phyloP scores from a whole-genome alignment of 2,113 vertebrate genomes.

The Apaloderma vittatum region DNA sequence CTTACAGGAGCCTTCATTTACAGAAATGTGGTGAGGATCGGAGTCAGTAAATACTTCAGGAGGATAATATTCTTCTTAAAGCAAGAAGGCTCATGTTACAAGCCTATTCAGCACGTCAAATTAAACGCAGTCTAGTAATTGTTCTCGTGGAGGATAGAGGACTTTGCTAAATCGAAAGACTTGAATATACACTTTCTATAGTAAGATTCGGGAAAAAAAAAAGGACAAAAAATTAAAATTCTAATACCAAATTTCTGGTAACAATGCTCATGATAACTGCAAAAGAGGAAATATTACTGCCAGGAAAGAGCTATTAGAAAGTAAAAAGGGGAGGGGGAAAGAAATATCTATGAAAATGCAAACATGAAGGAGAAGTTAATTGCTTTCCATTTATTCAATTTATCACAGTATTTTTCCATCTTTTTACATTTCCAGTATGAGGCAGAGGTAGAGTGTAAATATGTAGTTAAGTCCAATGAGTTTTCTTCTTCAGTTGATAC shows the following conservation, averaged over 20 bases:
- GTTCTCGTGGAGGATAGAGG: background rate
- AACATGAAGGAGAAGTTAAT: slow-evolving; percentile 51
- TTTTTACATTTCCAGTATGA: slow-evolving; percentile 16
- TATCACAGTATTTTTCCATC: slow-evolving; percentile 10
- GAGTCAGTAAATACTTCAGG: background rate
- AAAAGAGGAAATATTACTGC: slow-evolving; percentile 2
- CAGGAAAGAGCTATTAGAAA: background rate
- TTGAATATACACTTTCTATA: background rate
- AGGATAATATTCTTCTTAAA: background rate
- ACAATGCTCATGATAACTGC: background rate
- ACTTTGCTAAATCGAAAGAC: background rate
- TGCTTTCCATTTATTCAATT: slow-evolving; percentile 39
- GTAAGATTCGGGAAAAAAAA: background rate
- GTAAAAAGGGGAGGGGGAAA: background rate
- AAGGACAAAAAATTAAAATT: background rate
- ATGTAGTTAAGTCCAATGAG: slow-evolving; percentile 18
- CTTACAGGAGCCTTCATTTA: background rate
- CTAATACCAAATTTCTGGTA: slow-evolving; percentile 31
- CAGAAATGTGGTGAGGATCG: background rate
- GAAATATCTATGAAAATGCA: slow-evolving; percentile 21
- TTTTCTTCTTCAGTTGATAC: slow-evolving; percentile 9
- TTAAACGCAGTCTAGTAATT: background rate
- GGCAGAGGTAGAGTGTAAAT: slow-evolving; percentile 10
- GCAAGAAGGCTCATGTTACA: background rate
- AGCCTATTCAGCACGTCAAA: background rate